Conservation (phyloP, 2,888 invertebrate species). For the Aquatica leii region DNA sequence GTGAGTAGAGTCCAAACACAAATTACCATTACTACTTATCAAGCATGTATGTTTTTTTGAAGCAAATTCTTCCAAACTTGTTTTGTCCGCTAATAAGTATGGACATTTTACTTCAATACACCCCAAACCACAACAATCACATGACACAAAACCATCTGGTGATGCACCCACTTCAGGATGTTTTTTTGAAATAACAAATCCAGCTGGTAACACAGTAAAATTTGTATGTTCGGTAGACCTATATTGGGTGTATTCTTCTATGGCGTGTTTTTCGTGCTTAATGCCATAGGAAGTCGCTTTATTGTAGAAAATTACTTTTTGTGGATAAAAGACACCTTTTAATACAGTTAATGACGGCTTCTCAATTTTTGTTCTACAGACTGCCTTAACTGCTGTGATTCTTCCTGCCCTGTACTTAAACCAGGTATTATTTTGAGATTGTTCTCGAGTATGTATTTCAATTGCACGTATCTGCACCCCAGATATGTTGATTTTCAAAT, state of each 20-base stretch:
- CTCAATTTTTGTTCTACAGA: conserved; percentile 2
- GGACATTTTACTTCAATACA: conserved; percentile 8
- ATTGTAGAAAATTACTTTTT: not conserved
- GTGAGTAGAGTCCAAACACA: not conserved
- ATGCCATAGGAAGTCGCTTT: conserved; percentile 8
- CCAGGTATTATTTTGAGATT: conserved; percentile 13
- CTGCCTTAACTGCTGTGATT: conserved; percentile 11
- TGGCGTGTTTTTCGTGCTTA: not conserved
- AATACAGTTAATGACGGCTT: conserved; percentile 9
- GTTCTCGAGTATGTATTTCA: not conserved
- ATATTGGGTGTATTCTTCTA: not conserved
- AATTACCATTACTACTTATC: not conserved
- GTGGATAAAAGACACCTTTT: conserved; percentile 9
- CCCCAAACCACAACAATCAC: conserved; percentile 13
- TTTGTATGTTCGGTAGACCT: not conserved
- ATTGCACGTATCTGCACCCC: not conserved
- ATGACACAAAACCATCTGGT: conserved; percentile 12
- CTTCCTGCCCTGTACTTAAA: conserved; percentile 13
- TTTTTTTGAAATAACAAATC: not conserved
- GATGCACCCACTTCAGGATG: conserved; percentile 11
- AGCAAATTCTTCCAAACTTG: conserved; percentile 5
- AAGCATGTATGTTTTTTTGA: conserved; percentile 6
- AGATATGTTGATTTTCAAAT: not conserved
- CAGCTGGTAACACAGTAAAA: not conserved
- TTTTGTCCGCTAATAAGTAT: not conserved